Base-by-base conservation (phyloP, 2,113 vertebrate species). In the Sapajus apella region DNA sequence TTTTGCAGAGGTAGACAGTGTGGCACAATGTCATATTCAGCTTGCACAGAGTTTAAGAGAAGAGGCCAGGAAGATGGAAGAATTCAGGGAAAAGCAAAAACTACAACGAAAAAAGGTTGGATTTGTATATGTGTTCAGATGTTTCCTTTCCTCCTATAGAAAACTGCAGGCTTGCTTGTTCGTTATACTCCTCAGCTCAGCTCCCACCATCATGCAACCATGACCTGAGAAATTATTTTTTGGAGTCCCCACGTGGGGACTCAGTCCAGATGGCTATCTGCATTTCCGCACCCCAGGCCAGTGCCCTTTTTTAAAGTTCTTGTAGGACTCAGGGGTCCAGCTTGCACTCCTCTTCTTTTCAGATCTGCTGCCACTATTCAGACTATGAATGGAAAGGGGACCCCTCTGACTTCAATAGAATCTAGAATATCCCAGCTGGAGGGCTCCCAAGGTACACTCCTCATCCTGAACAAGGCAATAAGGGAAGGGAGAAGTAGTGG, bases 51-150 rank as follows among this genome's bases (percentile, higher is more conserved):
- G 97, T 23, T 98, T 99, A 90, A 99, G 99, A 70, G 99, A 99
- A 20, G 99, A 99, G 95, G 99, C 99, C 10, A 99, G 98, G 96
- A 99, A 99, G 96, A 98, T 99, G 98, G 99, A 99, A 68, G 99
- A 99, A 16, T 99, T 99, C 98, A 98, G 99, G 97, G 99, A 99
- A 97, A 99, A 98, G 93, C 99, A 99, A 94, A 99, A 99, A 93
- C 98, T 99, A 37, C 98, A 98, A 17, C 98, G 98, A 81, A 99
- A 99, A 73, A 99, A 99, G 99, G 99, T 99, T 55, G 21, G 96
- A 25, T 61, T 84, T 56, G 6, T 10, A 2, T 30, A 4, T 64
- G 35, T 87, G 14, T 79, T 50, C 73, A 73, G 3, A 21, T 37
- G 12, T 86, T 40, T 37, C n/a, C 23, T 50, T 87, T 80, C 68